Conservation (phyloP, 2,888 invertebrate genomes). For the Fissipunctia ypsillon region DNA sequence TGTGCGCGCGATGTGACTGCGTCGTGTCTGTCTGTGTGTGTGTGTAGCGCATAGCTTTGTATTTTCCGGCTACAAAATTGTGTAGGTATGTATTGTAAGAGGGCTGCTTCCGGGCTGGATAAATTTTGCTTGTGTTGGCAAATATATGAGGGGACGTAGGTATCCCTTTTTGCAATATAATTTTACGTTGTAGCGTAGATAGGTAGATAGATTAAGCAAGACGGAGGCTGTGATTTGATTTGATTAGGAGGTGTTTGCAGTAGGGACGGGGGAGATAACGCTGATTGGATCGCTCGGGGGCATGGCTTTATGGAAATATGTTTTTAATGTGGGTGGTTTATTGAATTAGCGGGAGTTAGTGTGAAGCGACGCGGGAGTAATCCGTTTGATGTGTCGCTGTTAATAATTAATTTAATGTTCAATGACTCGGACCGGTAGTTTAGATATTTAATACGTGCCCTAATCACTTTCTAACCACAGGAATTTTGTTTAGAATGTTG, state of each 20-base stretch:
- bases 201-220: conserved; percentile 90
- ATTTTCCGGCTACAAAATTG: conserved; percentile 85
- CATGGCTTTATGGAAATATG: conserved; percentile 88
- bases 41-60: conserved; percentile 78
- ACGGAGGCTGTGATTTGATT: conserved; percentile 90
- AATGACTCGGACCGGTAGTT: conserved; percentile 74
- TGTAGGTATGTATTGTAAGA: conserved; percentile 82
- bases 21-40: conserved; percentile 75
- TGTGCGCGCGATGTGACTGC: conserved; percentile 80
- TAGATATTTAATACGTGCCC: conserved; percentile 61
- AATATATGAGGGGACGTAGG: conserved; percentile 89
- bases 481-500: conserved; percentile 50
- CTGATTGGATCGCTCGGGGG: conserved; percentile 87
- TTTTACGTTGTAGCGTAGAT: conserved; percentile 89
- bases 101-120: conserved; percentile 88
- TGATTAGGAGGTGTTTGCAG: conserved; percentile 90
- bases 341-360: conserved; percentile 87
- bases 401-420: conserved; percentile 79
- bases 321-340: conserved; percentile 90
- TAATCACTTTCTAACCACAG: conserved; percentile 61
- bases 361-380: conserved; percentile 84
- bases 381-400: conserved; percentile 80
- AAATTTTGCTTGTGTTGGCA: conserved; percentile 90
- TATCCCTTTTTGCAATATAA: conserved; percentile 90
- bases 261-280: conserved; percentile 87